Evolutionary conservation across 2,888 invertebrate species (phyloP).

Genomic region (Flabesymbios commensalis): DNA sequence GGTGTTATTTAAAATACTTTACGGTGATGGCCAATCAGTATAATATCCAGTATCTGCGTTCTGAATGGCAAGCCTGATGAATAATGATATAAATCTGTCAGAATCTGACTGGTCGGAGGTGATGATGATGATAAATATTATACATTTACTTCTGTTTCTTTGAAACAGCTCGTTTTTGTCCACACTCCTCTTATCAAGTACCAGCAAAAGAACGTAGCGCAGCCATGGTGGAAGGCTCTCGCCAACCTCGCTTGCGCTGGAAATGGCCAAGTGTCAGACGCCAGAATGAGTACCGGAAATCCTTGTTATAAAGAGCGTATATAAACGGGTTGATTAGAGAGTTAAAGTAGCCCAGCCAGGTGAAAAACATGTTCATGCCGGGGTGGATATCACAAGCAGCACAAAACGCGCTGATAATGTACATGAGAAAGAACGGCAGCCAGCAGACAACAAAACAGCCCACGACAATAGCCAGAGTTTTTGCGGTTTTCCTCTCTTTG

Average conservation of each 20-base stretch:
- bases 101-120: no score
- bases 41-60: no score
- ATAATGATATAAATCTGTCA: no score
- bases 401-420: conserved; percentile 79
- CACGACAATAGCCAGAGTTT: conserved; percentile 83
- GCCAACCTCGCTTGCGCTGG: neutral
- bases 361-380: conserved; percentile 75
- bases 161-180: no score
- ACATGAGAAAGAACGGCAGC: conserved; percentile 85
- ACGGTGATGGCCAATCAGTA: no score
- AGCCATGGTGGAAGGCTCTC: no score
- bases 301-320: conserved; percentile 86
- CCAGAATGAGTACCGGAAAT: conserved; percentile 67
- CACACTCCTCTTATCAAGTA: no score
- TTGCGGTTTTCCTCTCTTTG: conserved; percentile 83
- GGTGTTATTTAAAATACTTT: no score
- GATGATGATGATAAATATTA: no score
- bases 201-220: no score
- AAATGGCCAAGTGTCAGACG: conserved; percentile 69
- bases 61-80: no score
- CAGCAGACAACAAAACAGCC: conserved; percentile 87
- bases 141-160: no score
- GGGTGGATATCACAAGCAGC: conserved; percentile 63
- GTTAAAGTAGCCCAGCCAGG: conserved; percentile 88
- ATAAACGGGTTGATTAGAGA: conserved; percentile 89